Base-by-base conservation (phyloP, 2,888 invertebrate genomes). In the Camptogramma bilineatum region DNA sequence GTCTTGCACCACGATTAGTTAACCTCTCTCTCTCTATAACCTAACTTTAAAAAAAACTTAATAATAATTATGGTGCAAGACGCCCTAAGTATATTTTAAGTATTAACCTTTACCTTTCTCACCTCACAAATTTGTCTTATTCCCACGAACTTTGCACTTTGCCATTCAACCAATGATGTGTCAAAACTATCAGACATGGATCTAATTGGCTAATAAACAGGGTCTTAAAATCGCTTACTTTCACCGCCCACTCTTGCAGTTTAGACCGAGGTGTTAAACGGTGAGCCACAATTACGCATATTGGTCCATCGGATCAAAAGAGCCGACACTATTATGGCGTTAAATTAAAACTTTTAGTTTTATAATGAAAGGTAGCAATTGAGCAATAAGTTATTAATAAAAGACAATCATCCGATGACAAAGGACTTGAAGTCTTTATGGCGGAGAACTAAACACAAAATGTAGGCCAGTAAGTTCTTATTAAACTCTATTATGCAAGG, bases 241-340 rank as follows among this genome's bases (percentile, higher is more conserved):
- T 76, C 75, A 53, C 74, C 76, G 73, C 77, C 77, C 71, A 75
- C 79, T 80, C 81, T 73, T 21, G 13, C 69, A 61, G 76, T 73
- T 66, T 52, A 79, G 54, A 68, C 82, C 84, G 74, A 73, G 73
- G 76, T 76, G 79, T 78, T 79, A 81, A 84, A 70, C 79, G 79
- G 81, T 85, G 85, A 92, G 90, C 92, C 91, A 89, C 92, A 92
- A 93, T 92, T 92, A 93, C 90, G 89, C 86, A 87, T 91, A 92
- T 92, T 92, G 91, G 87, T 84, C 79, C 86, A 83, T 78, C 82
- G 79, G 85, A 87, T 92, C 91, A 92, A 92, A 91, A 82, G 83
- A 75, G 64, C 85, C 83, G 86, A 68, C 73, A 82, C 83, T 81
- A 87, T 88, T 86, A 90, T 84, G 79, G 83, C 78, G 80, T 77